Base-by-base conservation (phyloP, 1,140 invertebrate genomes). In the Vollenhovia emeryi region DNA sequence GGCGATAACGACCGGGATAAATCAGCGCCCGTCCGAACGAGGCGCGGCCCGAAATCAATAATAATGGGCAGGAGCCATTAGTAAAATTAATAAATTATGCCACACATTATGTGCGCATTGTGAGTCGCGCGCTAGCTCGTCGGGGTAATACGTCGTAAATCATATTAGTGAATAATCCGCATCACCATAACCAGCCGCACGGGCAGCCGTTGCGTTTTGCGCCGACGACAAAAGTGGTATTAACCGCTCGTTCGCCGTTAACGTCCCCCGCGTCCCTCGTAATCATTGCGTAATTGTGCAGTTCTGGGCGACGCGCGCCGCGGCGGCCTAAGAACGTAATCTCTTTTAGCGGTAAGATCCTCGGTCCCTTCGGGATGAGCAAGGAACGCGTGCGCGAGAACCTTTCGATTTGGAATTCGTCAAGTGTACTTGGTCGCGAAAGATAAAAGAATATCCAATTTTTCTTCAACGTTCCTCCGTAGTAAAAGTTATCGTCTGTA, bases 51-150 rank as follows among this genome's bases (percentile, higher is more conserved):
- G 92, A 94, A 95, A 95, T 95, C 94, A 95, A 95, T 95, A 95
- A 95, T 95, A 94, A 95, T 95, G 94, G 93, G 93, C 93, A 94
- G 92, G 91, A 93, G 94, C 94, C 94, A 95, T 95, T 95, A 95
- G 94, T 95, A 95, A 95, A 95, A 95, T 95, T 95, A 95, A 95
- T 95, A 95, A 95, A 95, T 95, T 95, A 95, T 93, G 89, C 93
- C 91, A 93, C 94, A 94, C 94, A 95, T 95, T 95, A 95, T 95
- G 93, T 93, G 94, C 91, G 91, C 91, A 95, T 94, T 95, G 94
- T 95, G 94, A 95, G 92, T 94, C 91, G 91, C 89, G 89, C 84
- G 89, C 86, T 86, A 82, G 60, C 84, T 90, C 91, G 93, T 90
- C 86, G 89, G 91, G 89, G 92, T 94, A 95, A 94, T 94, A 92